Base-by-base conservation (phyloP, 2,797 vertebrate species). In the Chelon auratus region DNA sequence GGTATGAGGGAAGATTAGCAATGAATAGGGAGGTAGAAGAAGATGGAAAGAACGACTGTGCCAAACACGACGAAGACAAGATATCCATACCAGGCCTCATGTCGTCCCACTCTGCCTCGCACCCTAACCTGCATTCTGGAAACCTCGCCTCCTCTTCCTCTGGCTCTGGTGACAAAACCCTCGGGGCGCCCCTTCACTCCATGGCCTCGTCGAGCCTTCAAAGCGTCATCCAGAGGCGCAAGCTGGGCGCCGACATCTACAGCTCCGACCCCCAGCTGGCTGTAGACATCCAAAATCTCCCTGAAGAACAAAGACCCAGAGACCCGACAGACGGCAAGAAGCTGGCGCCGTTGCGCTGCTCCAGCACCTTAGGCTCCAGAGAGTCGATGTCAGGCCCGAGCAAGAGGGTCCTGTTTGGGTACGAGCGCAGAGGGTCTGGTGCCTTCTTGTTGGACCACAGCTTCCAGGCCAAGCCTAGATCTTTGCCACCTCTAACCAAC, bases 401-500 rank as follows among this genome's bases (percentile, higher is more conserved):
- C 69, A 88, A 83, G 64, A 94, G 92, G 72, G 90, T 90, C 8
- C 91, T 92, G 3, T 56, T 86, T 4, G 72, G 93, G 72, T 88
- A 88, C 12, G 95, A 96, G 79, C 93, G 93, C 54, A 88, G 94
- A 15, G 94, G 93, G 0, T 95, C 96, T 0, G 95, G 93, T 8
- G 87, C 94, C 3, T 91, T 93, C 18, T 36, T 91, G 5, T 24
- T 93, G 62, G 94, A 96, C 68, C 94, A 91, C 45, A 75, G 3
- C 79, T 68, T 75, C 51, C 94, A 94, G 76, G 67, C 81, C 43
- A 93, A 94, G 51, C 94, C 94, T 3, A 92, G 95, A 5, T 94
- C 95, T 66, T 94, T 99, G 68, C 97, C 97, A 0, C 97, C 97
- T 1, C 86, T 98, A 67, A 95, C 86, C 93, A 72, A 91, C 11